Base-by-base conservation (phyloP, 1,140 invertebrate species). In the Whitmania pigra region DNA sequence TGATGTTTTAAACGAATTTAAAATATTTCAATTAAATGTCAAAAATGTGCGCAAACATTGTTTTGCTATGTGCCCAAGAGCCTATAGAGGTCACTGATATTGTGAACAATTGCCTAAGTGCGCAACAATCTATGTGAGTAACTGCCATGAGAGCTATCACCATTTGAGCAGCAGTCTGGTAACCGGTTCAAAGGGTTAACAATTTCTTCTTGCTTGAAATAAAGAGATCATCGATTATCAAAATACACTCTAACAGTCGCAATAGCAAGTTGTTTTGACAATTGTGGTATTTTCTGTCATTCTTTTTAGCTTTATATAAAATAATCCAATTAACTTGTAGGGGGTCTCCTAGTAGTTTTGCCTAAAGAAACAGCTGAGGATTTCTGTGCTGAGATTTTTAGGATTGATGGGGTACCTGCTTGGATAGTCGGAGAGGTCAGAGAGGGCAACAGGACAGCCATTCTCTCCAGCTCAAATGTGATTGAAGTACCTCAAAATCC, bases 391-490 rank as follows among this genome's bases (percentile, higher is more conserved):
- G 94, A 97, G 77, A 95, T 97, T 77, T 92, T 96, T 79, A 94
- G 94, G 80, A 74, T 84, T 77, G 94, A 97, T 84, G 93, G 93
- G 0, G 95, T 94, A 79, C 93, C 96, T 81, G 93, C 94, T 0
- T 98, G 94, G 94, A 97, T 97, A 77, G 95, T 98, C 80, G 94
- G 94, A 69, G 96, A 96, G 79, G 94, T 98, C 3, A 94, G 97
- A 80, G 96, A 96, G 81, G 94, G 94, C 53, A 93, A 92, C 80
- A 87, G 93, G 73, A 93, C 92, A 13, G 94, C 94, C 18, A 87
- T 92, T 77, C 96, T 97, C 78, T 93, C 97, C 79, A 97, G 97
- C 78, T 93, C 94, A 2, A 22, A 22, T 13, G 25, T 70, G 18
- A 20, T 70, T 25, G 69, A 70, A 9, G 69, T 70, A 7, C 29